Evolutionary conservation across 2,113 vertebrate genomes (phyloP), one percentile per base, ranked within the genome.

Genomic region (Pomatostomus ruficeps): DNA sequence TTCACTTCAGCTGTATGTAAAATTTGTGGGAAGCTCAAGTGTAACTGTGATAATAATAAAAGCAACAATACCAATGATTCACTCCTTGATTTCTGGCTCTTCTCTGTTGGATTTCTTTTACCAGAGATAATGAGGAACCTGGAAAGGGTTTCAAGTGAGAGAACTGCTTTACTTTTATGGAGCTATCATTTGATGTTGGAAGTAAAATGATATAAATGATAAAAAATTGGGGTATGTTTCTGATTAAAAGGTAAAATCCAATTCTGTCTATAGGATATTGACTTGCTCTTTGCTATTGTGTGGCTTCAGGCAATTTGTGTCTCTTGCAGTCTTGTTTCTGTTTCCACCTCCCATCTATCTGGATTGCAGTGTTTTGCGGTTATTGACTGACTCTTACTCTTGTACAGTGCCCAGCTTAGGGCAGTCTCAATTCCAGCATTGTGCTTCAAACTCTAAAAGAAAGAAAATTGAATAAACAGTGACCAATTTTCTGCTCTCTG

Each of bases 171-270:
- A 63, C 43, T 93, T 95, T 85, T 59, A 76, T 89, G 76, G 76
- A 95, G 61, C 23, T 80, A 58, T 94, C 19, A 18, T 80, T 82
- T 48, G 57, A 88, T 79, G 21, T 96, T 96, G 93, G 58, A 95
- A 95, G 57, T 87, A 71, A 95, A 95, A 59, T 86, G 43, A 45
- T 54, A 33, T 72, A 96, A 89, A 91, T 97, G 9, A 83, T n/a
- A 48, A 77, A 90, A 95, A 48, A 82, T 49, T 55, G 70, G 61
- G n/a, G 33, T 55, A 25, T 62, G 5, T 88, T 95, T 91, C 82
- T 70, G 70, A 85, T 81, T 68, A 62, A 71, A 82, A 46, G 43
- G 49, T 82, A 76, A 93, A 95, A 87, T 65, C 6, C 38, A 77
- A 9, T 68, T 85, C 49, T 79, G 14, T 76, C 75, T 61, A 7